Base-by-base conservation (phyloP, 2,797 vertebrate genomes). In the Pangasius sanitwongsei region DNA sequence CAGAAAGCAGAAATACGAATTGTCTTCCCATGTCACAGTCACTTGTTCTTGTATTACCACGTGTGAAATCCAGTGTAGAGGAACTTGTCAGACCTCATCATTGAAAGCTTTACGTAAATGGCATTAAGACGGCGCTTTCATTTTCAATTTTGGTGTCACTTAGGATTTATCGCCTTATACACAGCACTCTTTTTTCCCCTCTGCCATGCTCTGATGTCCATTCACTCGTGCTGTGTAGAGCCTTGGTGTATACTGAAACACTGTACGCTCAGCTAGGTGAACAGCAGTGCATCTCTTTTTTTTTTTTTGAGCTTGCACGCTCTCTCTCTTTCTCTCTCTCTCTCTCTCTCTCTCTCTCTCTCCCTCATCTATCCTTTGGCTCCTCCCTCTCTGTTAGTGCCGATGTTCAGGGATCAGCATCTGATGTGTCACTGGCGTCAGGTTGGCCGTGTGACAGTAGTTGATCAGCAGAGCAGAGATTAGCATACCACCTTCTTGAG, bases 391-490 rank as follows among this genome's bases (percentile, higher is more conserved):
- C 74, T 53, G 81, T 89, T 87, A 88, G 90, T 89, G 88, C 61
- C 86, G 92, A 93, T 92, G 95, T 91, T 93, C 90, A 90, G 91
- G 93, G 93, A 95, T 96, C 94, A 92, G 93, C 90, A 90, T 87
- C 94, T 95, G 95, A 96, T 95, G 95, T 94, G 90, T 94, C 92
- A 93, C 93, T 95, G 94, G 94, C 94, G 93, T 92, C 91, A 92
- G 93, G 91, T 93, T 94, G 94, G 92, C 93, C 86, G 91, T 94
- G 94, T 92, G 88, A 90, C 89, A 90, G 85, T 34, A 94, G 94
- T 95, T 96, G 95, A 95, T 96, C 95, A 59, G 94, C 93, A 75
- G 85, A 92, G 75, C 90, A 57, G 83, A 81, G 80, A 37, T 78
- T 87, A 89, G 89, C 59, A 31, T 87, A 87, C 72, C 53, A 48